Evolutionary conservation across 2,888 invertebrate species (phyloP), one percentile per base, ranked within the genome.

Genomic region (Drosophila setosimentum): DNA sequence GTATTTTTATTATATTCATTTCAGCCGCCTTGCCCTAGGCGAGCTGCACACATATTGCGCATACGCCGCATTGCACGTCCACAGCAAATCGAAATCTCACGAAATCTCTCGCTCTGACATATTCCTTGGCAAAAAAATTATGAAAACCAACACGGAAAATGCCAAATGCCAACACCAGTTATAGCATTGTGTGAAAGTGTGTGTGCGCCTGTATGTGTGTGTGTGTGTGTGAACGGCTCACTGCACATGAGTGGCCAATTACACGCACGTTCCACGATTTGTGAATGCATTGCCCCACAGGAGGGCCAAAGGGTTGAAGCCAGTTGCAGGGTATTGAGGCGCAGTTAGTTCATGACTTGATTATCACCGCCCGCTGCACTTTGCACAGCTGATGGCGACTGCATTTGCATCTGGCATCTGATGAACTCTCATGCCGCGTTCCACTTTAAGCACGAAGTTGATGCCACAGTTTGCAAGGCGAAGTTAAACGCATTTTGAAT

Each of bases 291-390:
- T 37, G 55, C 55, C 29, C 55, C 8, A 10, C 29, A 40, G 37
- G 27, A 0, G n/a, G 13, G 8, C 45, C 45, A 54, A 50, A n/a
- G 54, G 27, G 55, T 18, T 50, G 37, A 37, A 33, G 24, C 27
- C 32, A 27, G 10, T 27, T 48, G 57, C 30, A 13, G 50, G 49
- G 30, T 49, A 33, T 27, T 32, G 40, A 35, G 29, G 48, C 42
- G 50, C 57, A 71, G 63, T 55, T 73, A 74, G 70, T 68, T 80
- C 89, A 80, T 82, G 87, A 89, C 87, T 89, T 85, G 84, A 85
- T 89, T 89, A 85, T 87, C 83, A 74, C 55, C 82, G 87, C 70
- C 74, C 71, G 84, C 68, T 85, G 89, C 77, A 76, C 89, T 76
- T 68, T 70, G 78, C 83, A 68, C 84, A 78, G 73, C 80, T 76